Evolutionary conservation across 2,797 vertebrate genomes (phyloP).

Genomic region (Molossus alvarezi): DNA sequence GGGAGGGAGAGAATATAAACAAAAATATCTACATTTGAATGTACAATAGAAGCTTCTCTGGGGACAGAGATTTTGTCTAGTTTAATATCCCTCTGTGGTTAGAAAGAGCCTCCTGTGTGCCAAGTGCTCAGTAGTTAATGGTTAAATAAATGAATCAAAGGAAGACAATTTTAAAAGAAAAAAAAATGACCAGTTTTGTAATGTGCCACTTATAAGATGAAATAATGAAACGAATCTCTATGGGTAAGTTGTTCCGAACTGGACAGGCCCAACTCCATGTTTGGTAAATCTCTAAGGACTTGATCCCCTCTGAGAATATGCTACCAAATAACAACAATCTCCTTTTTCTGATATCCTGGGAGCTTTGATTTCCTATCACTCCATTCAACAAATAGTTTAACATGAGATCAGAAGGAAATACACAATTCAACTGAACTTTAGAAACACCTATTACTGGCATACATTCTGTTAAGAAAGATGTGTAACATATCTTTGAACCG

Average conservation of each 20-base stretch:
- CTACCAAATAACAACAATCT: background rate
- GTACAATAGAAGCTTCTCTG: background rate
- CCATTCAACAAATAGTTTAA: background rate
- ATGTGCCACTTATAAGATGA: background rate
- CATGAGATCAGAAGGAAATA: background rate
- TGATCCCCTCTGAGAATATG: background rate
- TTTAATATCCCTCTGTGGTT: conserved; percentile 9
- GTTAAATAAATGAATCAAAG: conserved; percentile 46
- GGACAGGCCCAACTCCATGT: background rate
- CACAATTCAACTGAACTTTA: background rate
- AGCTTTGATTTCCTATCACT: background rate
- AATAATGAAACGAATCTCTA: conserved; percentile 10
- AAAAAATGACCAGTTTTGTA: conserved; percentile 6
- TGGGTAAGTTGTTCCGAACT: background rate
- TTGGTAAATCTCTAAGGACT: background rate
- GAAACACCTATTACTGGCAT: background rate
- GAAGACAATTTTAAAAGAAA: conserved; percentile 28
- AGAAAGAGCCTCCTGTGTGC: background rate
- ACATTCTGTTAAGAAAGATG: background rate
- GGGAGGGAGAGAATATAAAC: background rate
- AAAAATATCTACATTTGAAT: conserved; percentile 10
- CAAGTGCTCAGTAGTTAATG: conserved; percentile 5
- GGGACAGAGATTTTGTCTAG: conserved; percentile 9
- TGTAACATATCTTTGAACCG: background rate
- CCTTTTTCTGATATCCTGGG: background rate